Evolutionary conservation across 30 jellyfish, hydroid and myxozoan genomes (phyloP), one percentile per base, ranked within the genome.

Genomic region (Aurelia sp.): DNA sequence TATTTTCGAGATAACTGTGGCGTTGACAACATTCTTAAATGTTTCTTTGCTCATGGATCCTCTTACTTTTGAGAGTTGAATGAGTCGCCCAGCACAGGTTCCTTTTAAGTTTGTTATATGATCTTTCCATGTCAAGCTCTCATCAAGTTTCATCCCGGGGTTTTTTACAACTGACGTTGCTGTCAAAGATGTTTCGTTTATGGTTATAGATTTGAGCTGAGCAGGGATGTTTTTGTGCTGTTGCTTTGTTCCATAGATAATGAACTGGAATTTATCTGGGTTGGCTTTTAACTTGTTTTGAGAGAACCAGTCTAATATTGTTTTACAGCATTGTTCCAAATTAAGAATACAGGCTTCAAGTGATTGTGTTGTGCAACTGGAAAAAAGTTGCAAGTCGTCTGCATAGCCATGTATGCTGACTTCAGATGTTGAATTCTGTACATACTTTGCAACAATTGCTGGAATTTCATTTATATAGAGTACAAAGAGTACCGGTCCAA

Each of bases 121-220:
- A 18, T 65, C 76, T 17, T 65, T 65, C 76, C 47, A 65, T 65
- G 76, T 65, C 76, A 65, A 65, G 0, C 0, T 65, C 18, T 65
- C 47, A 65, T 65, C 76, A 3, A 65, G 76, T 65, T 65, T 65
- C 76, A 65, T 27, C 16, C 57, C 76, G 9, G 3, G 50, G 3
- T 38, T 38, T 38, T 38, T 38, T 38, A 0, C 50, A 2, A 38
- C 50, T 4, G 76, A 65, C 0, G 47, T 65, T 65, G 76, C 57
- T 65, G 76, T 65, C 38, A 65, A 65, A 65, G 76, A 65, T 65
- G 57, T 2, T 65, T 65, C 38, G 11, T 65, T 65, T 65, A 65
- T 65, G 48, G 57, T 65, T 65, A 65, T 65, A 65, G 76, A 19
- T 65, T 65, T 65, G 76, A 65, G 76, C 76, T 65, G 76, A 65